These are phyloP conservation scores for Orbicella faveolata DNA, from an alignment of 64 coral and sea anemone species.

Conservation along the genomic window DNA sequence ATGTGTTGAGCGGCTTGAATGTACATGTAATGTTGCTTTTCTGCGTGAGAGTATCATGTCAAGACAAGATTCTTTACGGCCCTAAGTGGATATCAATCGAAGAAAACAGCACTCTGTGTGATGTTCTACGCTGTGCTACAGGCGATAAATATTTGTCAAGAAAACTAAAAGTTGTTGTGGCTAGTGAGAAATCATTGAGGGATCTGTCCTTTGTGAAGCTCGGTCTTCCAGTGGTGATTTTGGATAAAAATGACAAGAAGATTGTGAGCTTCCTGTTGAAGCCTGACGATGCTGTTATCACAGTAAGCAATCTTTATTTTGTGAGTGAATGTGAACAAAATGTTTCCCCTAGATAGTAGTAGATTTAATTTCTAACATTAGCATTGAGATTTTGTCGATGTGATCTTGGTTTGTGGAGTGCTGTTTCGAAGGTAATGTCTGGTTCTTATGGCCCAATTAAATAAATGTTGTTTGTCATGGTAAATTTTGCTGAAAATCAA, in stretches of 20 bases:
- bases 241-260: slow-evolving; percentile 80
- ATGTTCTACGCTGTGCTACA: slow-evolving; percentile 82
- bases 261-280: slow-evolving; percentile 82
- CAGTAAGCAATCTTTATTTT: slow-evolving; percentile 8
- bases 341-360: no score
- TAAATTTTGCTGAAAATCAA: not conserved
- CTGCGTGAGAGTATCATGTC: slow-evolving; percentile 86
- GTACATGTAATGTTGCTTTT: slow-evolving; percentile 69
- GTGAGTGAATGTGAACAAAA: not conserved
- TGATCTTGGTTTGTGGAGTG: not conserved
- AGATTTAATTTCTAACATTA: no score
- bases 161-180: slow-evolving; percentile 81
- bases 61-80: slow-evolving; percentile 52
- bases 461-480: not conserved
- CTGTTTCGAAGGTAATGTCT: not conserved
- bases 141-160: slow-evolving; percentile 70
- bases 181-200: slow-evolving; percentile 71
- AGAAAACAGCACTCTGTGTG: slow-evolving; percentile 62
- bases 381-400: not conserved
- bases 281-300: slow-evolving; percentile 48
- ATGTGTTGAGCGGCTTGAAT: slow-evolving; percentile 3
- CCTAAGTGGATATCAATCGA: slow-evolving; percentile 92
- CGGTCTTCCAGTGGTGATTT: slow-evolving; percentile 57
- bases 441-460: not conserved
- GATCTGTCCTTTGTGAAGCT: slow-evolving; percentile 64